Percentiles rank a stretch among this genome's conserved stretches.
Conservation (phyloP, 2,888 invertebrate species). For the Arctia plantaginis region DNA sequence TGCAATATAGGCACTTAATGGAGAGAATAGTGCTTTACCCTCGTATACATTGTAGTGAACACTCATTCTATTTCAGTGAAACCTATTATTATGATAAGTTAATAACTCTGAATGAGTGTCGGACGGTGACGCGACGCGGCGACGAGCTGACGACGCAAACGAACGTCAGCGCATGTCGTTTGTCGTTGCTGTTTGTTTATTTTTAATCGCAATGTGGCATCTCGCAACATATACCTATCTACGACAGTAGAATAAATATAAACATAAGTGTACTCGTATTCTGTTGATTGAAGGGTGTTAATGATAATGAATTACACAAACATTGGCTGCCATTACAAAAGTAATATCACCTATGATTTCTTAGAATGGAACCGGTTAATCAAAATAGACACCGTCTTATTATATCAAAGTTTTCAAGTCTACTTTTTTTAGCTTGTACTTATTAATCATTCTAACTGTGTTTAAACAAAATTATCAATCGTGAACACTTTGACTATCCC, state of each 20-base stretch:
- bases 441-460: too few relatives aligned
- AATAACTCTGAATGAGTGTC: constrained; percentile 44
- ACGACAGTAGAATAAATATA: neutral
- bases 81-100: constrained; percentile 53
- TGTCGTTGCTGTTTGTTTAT: constrained; percentile 57
- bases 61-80: constrained; percentile 33
- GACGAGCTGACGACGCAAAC: constrained; percentile 29
- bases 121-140: constrained; percentile 23
- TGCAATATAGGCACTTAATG: neutral
- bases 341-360: neutral
- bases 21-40: neutral
- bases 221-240: constrained; percentile 30
- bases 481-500: too few relatives aligned
- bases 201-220: constrained; percentile 52
- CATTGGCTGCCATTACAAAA: neutral
- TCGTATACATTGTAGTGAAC: constrained; percentile 21
- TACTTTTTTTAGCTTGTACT: too few relatives aligned
- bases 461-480: too few relatives aligned
- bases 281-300: neutral
- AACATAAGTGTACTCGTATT: neutral
- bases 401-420: neutral
- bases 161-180: constrained; percentile 2
- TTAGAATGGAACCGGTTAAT: constrained; percentile 1
- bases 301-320: neutral
- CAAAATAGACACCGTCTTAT: neutral